Base-by-base conservation (phyloP, 2,797 vertebrate genomes). In the Pteronotus mesoamericanus region DNA sequence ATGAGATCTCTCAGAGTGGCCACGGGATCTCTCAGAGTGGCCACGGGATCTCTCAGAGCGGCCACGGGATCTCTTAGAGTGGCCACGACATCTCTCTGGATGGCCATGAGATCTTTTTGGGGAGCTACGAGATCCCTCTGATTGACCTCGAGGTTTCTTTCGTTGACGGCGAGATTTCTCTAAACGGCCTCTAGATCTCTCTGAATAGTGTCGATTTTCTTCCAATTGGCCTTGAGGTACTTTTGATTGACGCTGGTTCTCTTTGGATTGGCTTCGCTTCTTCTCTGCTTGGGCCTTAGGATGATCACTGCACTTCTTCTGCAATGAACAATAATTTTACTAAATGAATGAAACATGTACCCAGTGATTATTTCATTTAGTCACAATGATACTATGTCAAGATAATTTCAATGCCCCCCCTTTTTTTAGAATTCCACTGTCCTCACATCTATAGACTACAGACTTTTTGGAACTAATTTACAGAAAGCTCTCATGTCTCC, bases 321-420 rank as follows among this genome's bases (percentile, higher is more conserved):
- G 82, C 18, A 95, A 94, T 95, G 24, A 64, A 87, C 3, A 8
- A 1, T 48, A 87, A 77, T 94, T 95, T 64, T 42, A 55, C 4
- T 93, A 96, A 85, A 96, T 53, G 77, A 69, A 75, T 86, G 29
- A 89, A 91, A 89, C 15, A 82, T 34, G 64, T 61, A 69, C 6
- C 46, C 26, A n/a, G 79, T 74, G 48, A 89, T 77, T 92, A 89
- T 71, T 92, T 72, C 16, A 86, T 88, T 93, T 77, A 71, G 14
- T 74, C 19, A n/a, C 68, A 80, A 83, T 68, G 15, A 44, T 78
- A 95, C 44, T 61, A 91, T 78, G 11, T 89, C 11, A 94, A 95
- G 37, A 68, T 10, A 34, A 74, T 83, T 96, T 96, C 51, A 71
- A 84, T 24, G 32, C 57, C 22, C 57, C 57, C 57, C 22, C 6